Base-by-base conservation (phyloP, 2,797 vertebrate genomes). In the Enteromius mattozi region DNA sequence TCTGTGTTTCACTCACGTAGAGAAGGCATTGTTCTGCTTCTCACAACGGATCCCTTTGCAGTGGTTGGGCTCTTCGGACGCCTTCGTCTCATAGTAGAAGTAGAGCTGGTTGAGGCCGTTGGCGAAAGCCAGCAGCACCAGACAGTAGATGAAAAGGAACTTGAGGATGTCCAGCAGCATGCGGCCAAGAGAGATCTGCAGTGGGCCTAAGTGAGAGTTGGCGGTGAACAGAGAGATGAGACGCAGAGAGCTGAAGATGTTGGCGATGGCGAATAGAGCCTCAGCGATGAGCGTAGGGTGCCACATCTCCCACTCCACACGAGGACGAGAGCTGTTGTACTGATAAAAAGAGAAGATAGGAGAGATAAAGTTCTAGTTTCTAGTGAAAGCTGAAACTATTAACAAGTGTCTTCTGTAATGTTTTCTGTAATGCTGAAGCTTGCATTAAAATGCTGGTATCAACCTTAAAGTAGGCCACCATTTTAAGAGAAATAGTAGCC, bases 111-210 rank as follows among this genome's bases (percentile, higher is more conserved):
- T 99, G 89, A 99, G 96, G 86, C 98, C 98, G 0, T 99, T 99
- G 86, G 98, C 98, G 40, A 99, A 99, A 56, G 98, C 98, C 92
- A 99, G 93, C 88, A 99, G 95, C 89, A 99, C 98, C 95, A 99
- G 95, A 63, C 98, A 99, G 93, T 99, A 99, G 89, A 99, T 99
- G 94, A 99, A 99, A 93, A 99, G 98, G 89, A 99, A 99, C 92
- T 99, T 99, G 89, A 99, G 98, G 93, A 99, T 99, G 95, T 99
- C 98, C n/a, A 99, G 95, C 91, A 99, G 95, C 98, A 99, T 99
- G 86, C 98, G 93, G 40, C 98, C 98, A 93, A 99, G 94, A 5
- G 97, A 99, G 87, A 99, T 99, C 95, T 99, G 98, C 93, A 99
- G 94, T 1, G 98, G 98, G 1, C 98, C 98, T 84, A 99, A 96